Percentiles rank a stretch among this genome's conserved stretches.
phyloP scores from a whole-genome alignment of 2,113 vertebrate genomes.

The Galeopterus variegatus region DNA sequence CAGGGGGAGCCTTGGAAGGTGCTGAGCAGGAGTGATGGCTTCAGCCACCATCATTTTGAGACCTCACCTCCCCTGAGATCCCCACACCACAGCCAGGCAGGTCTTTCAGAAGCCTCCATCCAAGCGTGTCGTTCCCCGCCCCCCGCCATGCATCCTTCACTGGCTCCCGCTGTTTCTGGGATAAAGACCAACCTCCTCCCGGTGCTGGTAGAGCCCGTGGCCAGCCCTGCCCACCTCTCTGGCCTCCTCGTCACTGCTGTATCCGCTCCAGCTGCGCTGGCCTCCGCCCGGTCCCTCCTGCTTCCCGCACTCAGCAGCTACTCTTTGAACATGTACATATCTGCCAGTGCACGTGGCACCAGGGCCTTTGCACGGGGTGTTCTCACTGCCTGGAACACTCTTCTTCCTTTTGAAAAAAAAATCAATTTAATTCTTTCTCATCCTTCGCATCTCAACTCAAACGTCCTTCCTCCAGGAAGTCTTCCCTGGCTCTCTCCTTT shows the following conservation, averaged over 20 bases:
- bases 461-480: neutral
- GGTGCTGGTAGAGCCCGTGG: neutral
- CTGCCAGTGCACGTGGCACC: neutral
- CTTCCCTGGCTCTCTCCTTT: neutral
- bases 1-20: neutral
- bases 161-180: neutral
- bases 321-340: neutral
- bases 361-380: neutral
- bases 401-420: neutral
- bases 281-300: neutral
- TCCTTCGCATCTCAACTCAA: neutral
- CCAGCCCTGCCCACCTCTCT: neutral
- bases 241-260: neutral
- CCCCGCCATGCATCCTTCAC: neutral
- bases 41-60: neutral
- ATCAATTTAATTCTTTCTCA: neutral
- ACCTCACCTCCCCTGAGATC: neutral
- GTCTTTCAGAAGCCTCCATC: neutral
- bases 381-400: neutral
- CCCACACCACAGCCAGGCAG: neutral
- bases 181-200: neutral
- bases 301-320: neutral
- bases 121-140: neutral
- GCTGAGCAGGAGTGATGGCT: neutral
- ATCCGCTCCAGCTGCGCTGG: neutral